These are phyloP conservation scores for Cyprinodon variegatus DNA, from an alignment of 2,113 vertebrate genomes.

Conservation along the genomic window DNA sequence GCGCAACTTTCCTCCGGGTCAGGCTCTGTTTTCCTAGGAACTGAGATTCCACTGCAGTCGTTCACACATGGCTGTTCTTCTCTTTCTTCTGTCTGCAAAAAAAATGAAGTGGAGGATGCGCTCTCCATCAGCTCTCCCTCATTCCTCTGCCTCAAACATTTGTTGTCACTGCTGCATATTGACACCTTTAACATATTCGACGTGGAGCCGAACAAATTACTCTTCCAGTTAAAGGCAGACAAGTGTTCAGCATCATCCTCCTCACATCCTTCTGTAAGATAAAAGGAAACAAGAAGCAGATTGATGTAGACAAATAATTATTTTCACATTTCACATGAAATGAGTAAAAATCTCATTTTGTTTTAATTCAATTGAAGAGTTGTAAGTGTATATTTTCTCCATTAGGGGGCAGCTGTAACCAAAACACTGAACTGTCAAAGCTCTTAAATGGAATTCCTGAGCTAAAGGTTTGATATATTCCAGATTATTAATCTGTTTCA, in stretches of 20 bases:
- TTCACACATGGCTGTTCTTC: conserved; percentile 6
- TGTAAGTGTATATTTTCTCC: background rate
- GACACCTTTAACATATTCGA: conserved; percentile 53
- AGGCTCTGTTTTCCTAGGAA: conserved; percentile 63
- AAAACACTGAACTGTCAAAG: background rate
- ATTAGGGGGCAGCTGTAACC: background rate
- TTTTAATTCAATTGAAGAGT: background rate
- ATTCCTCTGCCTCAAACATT: conserved; percentile 51
- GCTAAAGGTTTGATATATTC: background rate
- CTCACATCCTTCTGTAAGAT: conserved; percentile 34
- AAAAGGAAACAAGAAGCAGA: background rate
- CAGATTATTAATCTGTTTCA: too few species aligned
- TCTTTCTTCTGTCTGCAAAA: conserved; percentile 13
- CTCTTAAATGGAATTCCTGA: background rate
- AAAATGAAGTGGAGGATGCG: background rate
- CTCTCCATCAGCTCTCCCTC: conserved; percentile 36
- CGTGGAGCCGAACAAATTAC: conserved; percentile 8
- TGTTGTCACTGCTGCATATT: conserved; percentile 69
- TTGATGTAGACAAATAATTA: background rate
- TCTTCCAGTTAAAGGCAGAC: conserved; percentile 17
- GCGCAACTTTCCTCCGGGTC: conserved; percentile 51
- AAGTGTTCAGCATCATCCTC: conserved; percentile 23
- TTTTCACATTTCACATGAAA: background rate
- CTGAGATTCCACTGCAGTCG: background rate
- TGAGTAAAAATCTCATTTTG: background rate